Conservation (phyloP, 2,113 vertebrate species). For the Pholis gunnellus region DNA sequence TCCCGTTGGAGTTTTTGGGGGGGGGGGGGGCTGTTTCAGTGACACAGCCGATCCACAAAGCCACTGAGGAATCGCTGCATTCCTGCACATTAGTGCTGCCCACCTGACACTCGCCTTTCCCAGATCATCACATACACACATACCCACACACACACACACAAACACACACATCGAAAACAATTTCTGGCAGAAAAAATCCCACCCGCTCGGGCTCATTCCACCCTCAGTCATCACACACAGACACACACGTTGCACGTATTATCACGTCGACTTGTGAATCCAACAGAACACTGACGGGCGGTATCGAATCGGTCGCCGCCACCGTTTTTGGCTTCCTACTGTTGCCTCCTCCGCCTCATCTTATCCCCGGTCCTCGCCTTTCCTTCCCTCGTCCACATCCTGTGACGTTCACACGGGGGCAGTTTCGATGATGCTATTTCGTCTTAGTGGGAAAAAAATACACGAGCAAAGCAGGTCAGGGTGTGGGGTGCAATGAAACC, state of each 20-base stretch:
- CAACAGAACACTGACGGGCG: conserved; percentile 14
- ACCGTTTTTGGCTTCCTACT: conserved; percentile 35
- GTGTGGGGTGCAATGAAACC: conserved; percentile 26
- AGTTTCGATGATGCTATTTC: conserved; percentile 12
- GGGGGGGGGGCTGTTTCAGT: conserved; percentile 59
- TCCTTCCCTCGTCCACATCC: conserved; percentile 57
- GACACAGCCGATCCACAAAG: conserved; percentile 81
- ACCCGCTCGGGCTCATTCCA: conserved; percentile 43
- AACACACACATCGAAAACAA: conserved; percentile 33
- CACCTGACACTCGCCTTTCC: conserved; percentile 79
- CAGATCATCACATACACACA: conserved; percentile 51
- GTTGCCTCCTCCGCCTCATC: conserved; percentile 38
- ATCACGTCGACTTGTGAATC: conserved; percentile 3
- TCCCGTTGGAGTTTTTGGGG: not conserved
- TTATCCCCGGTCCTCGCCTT: conserved; percentile 53
- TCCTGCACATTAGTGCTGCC: conserved; percentile 85
- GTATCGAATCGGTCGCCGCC: conserved; percentile 21
- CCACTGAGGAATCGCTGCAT: conserved; percentile 83
- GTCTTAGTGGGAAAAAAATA: conserved; percentile 10
- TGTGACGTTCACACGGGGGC: conserved; percentile 17
- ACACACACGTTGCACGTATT: conserved; percentile 12
- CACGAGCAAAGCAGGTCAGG: conserved; percentile 16
- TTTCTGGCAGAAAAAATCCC: conserved; percentile 57
- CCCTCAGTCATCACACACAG: conserved; percentile 43
- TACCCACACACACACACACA: conserved; percentile 7